Evolutionary conservation across 2,113 vertebrate species (phyloP).

Genomic region (Notarius lentiginosus): DNA sequence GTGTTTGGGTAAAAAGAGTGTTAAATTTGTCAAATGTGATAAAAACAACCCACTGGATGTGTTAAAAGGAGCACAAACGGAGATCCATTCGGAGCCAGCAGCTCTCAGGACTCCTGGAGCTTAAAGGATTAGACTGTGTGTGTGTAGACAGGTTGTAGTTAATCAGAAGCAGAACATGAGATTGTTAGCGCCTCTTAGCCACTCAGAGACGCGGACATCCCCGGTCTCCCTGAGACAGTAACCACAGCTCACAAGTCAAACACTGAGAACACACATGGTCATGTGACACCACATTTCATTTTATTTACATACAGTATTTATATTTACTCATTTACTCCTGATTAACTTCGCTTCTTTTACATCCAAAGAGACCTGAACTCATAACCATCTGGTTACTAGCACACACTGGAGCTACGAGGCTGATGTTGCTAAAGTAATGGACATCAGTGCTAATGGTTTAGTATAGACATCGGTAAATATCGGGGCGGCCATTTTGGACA

Average conservation of each 20-base stretch:
- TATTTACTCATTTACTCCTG: background rate
- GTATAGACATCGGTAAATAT: background rate
- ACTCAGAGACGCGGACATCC: background rate
- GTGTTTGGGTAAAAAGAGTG: background rate
- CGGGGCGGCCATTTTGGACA: background rate
- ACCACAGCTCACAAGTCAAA: background rate
- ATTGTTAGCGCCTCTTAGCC: background rate
- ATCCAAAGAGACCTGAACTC: background rate
- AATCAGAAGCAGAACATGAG: constrained; percentile 60
- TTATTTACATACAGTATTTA: background rate
- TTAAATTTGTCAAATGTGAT: background rate
- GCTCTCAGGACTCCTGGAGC: background rate
- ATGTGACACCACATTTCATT: background rate
- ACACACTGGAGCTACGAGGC: background rate
- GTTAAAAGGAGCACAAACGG: background rate
- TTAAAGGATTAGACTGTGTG: constrained; percentile 21
- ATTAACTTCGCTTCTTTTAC: too few relatives aligned
- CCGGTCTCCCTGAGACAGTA: background rate
- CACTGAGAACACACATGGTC: background rate
- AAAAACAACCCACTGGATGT: background rate
- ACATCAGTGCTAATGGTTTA: background rate
- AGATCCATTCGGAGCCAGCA: background rate
- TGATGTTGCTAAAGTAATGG: background rate
- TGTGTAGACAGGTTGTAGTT: constrained; percentile 52
- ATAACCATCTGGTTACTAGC: background rate